Evolutionary conservation across 2,797 vertebrate species (phyloP), one percentile per base, ranked within the genome.

Genomic region (Characodon lateralis): DNA sequence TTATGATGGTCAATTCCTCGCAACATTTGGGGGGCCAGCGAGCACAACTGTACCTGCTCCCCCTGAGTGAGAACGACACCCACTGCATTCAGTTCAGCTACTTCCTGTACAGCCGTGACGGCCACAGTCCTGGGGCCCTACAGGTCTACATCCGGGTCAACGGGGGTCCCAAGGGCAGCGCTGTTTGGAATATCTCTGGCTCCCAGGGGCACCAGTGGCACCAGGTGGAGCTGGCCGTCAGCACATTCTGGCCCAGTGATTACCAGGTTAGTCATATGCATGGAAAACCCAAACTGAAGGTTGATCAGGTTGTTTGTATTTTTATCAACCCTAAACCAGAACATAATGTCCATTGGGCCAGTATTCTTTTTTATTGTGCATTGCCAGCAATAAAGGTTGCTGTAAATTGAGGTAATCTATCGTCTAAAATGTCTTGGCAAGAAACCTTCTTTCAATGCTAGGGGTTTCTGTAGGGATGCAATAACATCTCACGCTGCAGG

Each of bases 81-180:
- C 98, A 99, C 91, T 99, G 98, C 88, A 96, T 99, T 39, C 98
- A 99, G 94, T 99, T 99, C 96, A 99, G 97, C 94, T 99, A 98
- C 92, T 98, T 98, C 93, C 95, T 98, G 84, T 98, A 97, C 91
- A 97, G 97, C 92, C 95, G 96, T 1, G 97, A 98, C 0, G 98
- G 97, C 35, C 97, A 95, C 94, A 98, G 97, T 89, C 97, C 98
- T 0, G 97, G 98, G 74, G 93, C 94, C 5, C 95, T 99, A 86
- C 96, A 94, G 0, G 95, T 96, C 87, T 98, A 96, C 1, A 96
- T 98, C 24, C 94, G 96, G 0, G 97, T 98, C 85, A 97, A 96
- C 0, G 96, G 96, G 0, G 97, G 96, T 1, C 94, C 96, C 1
- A 89, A 96, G 87, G 98, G 97, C 88, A 96, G 96, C 0, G 94